Conservation (phyloP, 2,113 vertebrate genomes). For the Agelaius tricolor region DNA sequence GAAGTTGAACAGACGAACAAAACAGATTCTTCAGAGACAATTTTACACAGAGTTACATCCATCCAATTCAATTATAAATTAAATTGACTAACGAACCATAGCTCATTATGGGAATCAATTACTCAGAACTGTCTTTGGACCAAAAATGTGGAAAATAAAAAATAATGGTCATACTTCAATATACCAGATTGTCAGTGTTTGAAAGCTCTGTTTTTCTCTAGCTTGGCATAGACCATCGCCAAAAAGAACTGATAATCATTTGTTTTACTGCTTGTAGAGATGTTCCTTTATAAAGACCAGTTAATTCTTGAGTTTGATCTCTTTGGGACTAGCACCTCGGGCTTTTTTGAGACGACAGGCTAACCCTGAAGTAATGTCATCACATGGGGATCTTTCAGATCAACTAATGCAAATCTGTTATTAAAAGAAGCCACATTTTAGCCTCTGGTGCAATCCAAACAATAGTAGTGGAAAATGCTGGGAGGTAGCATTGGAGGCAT, state of each 20-base stretch:
- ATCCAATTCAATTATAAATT: conserved; percentile 96
- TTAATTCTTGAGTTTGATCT: conserved; percentile 80
- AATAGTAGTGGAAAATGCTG: conserved; percentile 77
- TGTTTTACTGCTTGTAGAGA: conserved; percentile 81
- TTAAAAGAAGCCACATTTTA: conserved; percentile 76
- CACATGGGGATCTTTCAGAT: conserved; percentile 76
- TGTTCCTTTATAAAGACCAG: conserved; percentile 78
- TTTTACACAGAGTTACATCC: conserved; percentile 90
- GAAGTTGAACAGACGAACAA: conserved; percentile 87
- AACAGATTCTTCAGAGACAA: conserved; percentile 89
- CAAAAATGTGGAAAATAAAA: conserved; percentile 90
- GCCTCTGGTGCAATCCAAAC: conserved; percentile 77
- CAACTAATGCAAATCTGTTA: conserved; percentile 83
- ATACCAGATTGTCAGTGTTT: conserved; percentile 86
- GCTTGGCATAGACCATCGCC: conserved; percentile 80
- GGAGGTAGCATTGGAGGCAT: conserved; percentile 62
- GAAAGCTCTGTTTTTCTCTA: conserved; percentile 85
- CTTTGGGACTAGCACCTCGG: conserved; percentile 70
- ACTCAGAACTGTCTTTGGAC: conserved; percentile 91
- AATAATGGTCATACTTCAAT: conserved; percentile 88
- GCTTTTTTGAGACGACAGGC: conserved; percentile 75
- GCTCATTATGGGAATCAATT: conserved; percentile 94
- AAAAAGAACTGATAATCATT: conserved; percentile 84
- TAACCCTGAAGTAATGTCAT: conserved; percentile 76
- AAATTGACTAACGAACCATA: conserved; percentile 94